Evolutionary conservation across 1,140 invertebrate genomes (phyloP).

Genomic region (Pseudachorutes palmiensis): DNA sequence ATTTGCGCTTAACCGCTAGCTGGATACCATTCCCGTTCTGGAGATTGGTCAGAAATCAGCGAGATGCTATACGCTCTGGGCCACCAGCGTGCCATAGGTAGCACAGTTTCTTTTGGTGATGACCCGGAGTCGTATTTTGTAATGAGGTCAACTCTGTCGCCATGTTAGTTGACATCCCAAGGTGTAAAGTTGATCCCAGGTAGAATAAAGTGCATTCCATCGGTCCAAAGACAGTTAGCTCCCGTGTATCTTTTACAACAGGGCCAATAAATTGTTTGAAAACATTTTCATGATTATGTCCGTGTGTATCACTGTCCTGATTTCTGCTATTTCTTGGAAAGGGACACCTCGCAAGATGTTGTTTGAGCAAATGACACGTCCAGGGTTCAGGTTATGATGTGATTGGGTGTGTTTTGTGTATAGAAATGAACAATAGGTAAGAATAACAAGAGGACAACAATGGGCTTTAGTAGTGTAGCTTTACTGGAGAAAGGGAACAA

Average conservation of each 20-base stretch:
- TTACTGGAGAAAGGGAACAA: too few species aligned
- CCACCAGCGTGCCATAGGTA: too few species aligned
- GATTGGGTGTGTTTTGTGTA: background rate
- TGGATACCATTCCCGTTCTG: too few species aligned
- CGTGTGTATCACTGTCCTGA: background rate
- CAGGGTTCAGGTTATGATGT: background rate
- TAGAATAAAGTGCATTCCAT: slow-evolving; percentile 10
- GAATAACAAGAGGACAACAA: background rate
- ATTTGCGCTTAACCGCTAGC: too few species aligned
- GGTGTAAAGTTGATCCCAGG: too few species aligned
- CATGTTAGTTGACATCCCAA: too few species aligned
- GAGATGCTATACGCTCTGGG: too few species aligned
- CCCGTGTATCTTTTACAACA: background rate
- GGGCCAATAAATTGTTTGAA: background rate
- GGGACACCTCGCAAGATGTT: background rate
- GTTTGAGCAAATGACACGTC: slow-evolving; percentile 7
- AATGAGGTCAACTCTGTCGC: too few species aligned
- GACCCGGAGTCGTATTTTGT: too few species aligned
- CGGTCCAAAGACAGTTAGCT: background rate
- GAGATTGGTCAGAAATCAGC: too few species aligned
- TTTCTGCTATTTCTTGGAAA: background rate
- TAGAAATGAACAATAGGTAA: background rate
- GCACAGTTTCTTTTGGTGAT: too few species aligned
- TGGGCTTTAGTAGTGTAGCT: too few species aligned
- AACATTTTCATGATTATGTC: background rate